Conservation (phyloP, 2,113 vertebrate species). For the Boulengeromyrus knoepffleri region DNA sequence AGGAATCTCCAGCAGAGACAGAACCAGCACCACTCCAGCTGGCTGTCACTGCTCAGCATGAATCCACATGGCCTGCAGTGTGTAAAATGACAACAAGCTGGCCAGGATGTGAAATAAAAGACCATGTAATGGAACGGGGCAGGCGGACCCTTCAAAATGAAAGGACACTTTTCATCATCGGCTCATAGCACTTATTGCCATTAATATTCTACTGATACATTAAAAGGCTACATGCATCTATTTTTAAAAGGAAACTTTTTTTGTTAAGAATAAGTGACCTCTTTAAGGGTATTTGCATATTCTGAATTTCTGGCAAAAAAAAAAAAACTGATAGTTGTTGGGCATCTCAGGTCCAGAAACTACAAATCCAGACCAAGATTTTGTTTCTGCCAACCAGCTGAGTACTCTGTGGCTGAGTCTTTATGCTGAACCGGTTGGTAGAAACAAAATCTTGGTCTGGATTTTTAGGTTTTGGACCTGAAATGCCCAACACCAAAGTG, state of each 20-base stretch:
- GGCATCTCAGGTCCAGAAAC: not conserved
- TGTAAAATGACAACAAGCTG: conserved; percentile 2
- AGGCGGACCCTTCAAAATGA: not conserved
- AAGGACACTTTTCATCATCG: not conserved
- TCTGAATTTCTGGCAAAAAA: not conserved
- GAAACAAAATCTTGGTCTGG: not conserved
- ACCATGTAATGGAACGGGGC: not conserved
- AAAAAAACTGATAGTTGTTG: not conserved
- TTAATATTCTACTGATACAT: not conserved
- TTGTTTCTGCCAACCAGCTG: not conserved
- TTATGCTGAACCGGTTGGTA: not conserved
- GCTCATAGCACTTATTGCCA: not conserved
- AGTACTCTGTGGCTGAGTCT: not conserved
- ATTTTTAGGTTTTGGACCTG: too few species aligned
- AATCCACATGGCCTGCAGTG: not conserved
- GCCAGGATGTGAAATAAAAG: not conserved
- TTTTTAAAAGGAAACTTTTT: not conserved
- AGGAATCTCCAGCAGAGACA: not conserved
- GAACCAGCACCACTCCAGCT: not conserved
- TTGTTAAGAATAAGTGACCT: not conserved
- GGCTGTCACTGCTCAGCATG: not conserved
- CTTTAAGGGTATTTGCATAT: not conserved
- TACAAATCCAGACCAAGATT: not conserved
- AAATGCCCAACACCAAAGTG: not conserved
- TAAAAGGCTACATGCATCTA: not conserved